Evolutionary conservation across 2,113 vertebrate species (phyloP).

Genomic region (Gymnocephalus cernua): DNA sequence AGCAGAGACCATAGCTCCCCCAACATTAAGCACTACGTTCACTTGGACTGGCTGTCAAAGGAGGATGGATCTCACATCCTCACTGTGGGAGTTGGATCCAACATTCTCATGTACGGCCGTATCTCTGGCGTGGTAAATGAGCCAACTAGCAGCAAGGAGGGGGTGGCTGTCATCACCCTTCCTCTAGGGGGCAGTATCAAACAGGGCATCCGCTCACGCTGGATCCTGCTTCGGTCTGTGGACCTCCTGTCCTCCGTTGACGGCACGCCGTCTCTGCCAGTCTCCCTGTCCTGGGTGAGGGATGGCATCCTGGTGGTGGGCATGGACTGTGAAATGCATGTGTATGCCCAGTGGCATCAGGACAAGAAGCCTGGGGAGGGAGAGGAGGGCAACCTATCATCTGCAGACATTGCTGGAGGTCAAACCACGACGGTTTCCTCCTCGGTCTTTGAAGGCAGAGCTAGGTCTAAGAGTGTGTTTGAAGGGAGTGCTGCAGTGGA

Average conservation of each 20-base stretch:
- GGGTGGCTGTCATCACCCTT: conserved; percentile 94
- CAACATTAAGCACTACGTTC: conserved; percentile 97
- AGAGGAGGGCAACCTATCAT: conserved; percentile 82
- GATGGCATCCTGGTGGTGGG: conserved; percentile 98
- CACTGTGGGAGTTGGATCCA: conserved; percentile 96
- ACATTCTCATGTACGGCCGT: conserved; percentile 98
- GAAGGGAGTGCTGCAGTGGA: conserved; percentile 89
- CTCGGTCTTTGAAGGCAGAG: conserved; percentile 81
- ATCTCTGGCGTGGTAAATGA: conserved; percentile 96
- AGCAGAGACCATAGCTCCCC: conserved; percentile 91
- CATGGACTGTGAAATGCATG: conserved; percentile 99
- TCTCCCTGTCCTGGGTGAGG: conserved; percentile 97
- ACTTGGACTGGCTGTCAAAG: conserved; percentile 99
- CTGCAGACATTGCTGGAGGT: conserved; percentile 80
- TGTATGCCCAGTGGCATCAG: conserved; percentile 98
- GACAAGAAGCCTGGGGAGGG: conserved; percentile 87
- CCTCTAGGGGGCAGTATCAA: conserved; percentile 98
- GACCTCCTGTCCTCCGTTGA: conserved; percentile 96
- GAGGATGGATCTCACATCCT: conserved; percentile 99
- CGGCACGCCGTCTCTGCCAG: conserved; percentile 95
- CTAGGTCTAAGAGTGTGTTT: conserved; percentile 88
- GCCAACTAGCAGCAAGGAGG: conserved; percentile 93
- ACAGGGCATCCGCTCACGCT: conserved; percentile 95
- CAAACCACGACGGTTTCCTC: conserved; percentile 61
- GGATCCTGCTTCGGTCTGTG: conserved; percentile 94